A percentile compares a stretch with the other conserved stretches of the same genome.
Conservation (phyloP, 2,797 vertebrate genomes). For the Myiotriccus ornatus region DNA sequence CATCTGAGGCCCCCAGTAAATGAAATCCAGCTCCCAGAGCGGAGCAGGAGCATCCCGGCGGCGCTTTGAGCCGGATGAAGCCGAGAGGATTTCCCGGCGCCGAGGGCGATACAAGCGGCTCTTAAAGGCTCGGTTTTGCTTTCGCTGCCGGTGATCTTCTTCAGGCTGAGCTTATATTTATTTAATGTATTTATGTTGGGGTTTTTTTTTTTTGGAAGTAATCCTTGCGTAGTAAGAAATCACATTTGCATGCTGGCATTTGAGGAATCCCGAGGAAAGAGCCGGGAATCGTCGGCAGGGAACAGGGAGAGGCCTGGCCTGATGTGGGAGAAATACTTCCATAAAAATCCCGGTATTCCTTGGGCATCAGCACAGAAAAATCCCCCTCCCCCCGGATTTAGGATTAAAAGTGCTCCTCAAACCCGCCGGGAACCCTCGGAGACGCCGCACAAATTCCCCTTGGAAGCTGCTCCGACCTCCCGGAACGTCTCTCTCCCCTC, state of each 20-base stretch:
- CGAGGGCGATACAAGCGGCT: constrained; percentile 28
- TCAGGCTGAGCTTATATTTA: constrained; percentile 7
- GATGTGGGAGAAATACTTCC: fast-evolving
- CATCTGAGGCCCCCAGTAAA: neutral
- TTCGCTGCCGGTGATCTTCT: constrained; percentile 15
- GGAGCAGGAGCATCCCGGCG: neutral
- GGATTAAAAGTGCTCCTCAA: neutral
- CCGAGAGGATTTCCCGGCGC: constrained; percentile 35
- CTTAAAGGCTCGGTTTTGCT: neutral
- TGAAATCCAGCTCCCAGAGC: neutral
- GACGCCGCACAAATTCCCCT: neutral
- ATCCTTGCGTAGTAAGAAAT: constrained; percentile 58
- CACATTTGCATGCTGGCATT: constrained; percentile 60
- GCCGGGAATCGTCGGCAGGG: neutral
- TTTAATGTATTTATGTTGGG: neutral
- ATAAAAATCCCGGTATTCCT: neutral
- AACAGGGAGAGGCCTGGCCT: too few species aligned
- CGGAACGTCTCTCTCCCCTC: neutral
- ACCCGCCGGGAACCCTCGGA: neutral
- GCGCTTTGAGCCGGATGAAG: neutral
- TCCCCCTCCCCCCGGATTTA: neutral
- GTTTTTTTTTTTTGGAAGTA: neutral
- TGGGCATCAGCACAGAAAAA: neutral
- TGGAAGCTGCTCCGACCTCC: neutral
- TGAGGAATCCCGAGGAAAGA: neutral